Evolutionary conservation across 2,113 vertebrate genomes (phyloP).

Genomic region (Fulica atra): DNA sequence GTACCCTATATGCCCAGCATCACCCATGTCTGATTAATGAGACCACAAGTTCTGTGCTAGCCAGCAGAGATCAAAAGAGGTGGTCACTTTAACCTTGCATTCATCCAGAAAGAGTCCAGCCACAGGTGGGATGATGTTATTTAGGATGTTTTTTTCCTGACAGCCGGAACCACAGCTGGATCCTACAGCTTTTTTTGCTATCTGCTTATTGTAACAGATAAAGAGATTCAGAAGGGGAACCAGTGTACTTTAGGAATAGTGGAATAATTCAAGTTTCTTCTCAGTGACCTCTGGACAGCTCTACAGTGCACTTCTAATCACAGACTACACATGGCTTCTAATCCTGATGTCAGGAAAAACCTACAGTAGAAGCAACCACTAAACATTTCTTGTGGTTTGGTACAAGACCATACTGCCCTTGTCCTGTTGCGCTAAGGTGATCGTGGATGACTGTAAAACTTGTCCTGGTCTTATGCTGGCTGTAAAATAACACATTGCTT

Average conservation of each 20-base stretch:
- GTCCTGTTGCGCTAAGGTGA: neutral
- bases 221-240: neutral
- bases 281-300: neutral
- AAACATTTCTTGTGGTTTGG: neutral
- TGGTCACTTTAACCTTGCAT: neutral
- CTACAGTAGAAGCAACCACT: neutral
- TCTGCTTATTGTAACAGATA: neutral
- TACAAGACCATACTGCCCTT: neutral
- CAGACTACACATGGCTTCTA: neutral
- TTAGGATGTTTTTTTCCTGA: neutral
- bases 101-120: neutral
- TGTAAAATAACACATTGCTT: neutral
- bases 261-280: neutral
- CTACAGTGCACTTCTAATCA: neutral
- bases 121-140: neutral
- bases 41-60: neutral
- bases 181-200: neutral
- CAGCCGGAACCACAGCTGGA: neutral
- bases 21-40: neutral
- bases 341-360: neutral
- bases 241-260: neutral
- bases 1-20: neutral
- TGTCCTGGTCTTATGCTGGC: neutral
- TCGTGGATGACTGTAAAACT: neutral
- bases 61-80: neutral